Conservation (phyloP, 2,888 invertebrate genomes). For the Amphipoea oculea region DNA sequence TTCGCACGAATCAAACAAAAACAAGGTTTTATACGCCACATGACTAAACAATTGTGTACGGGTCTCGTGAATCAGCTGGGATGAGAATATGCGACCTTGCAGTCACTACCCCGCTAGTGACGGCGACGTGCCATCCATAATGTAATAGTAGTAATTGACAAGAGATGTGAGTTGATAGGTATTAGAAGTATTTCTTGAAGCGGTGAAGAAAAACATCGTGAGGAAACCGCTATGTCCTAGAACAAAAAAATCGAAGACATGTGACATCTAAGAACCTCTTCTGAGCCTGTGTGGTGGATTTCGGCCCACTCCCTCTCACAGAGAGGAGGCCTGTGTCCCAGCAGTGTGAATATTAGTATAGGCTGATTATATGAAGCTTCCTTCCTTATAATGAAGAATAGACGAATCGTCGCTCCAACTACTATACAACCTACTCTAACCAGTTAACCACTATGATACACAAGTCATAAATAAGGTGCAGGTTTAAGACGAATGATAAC, state of each 20-base stretch:
- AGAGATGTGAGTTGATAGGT: neutral
- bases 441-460: neutral
- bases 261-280: neutral
- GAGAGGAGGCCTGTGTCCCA: neutral
- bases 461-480: neutral
- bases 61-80: conserved; percentile 60
- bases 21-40: conserved; percentile 37
- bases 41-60: conserved; percentile 62
- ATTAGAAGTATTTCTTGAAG: conserved; percentile 6
- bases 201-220: neutral
- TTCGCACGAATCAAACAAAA: conserved; percentile 27
- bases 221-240: neutral
- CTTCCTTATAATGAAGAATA: neutral
- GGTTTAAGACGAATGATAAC: neutral
- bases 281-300: neutral
- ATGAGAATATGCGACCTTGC: conserved; percentile 64
- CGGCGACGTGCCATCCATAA: conserved; percentile 21
- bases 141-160: conserved; percentile 45
- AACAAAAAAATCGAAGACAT: neutral
- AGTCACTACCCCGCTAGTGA: conserved; percentile 31
- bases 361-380: neutral
- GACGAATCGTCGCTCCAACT: neutral
- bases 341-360: neutral
- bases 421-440: neutral
- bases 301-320: neutral